Base-by-base conservation (phyloP, 2,888 invertebrate species). In the Ellobium chinense region DNA sequence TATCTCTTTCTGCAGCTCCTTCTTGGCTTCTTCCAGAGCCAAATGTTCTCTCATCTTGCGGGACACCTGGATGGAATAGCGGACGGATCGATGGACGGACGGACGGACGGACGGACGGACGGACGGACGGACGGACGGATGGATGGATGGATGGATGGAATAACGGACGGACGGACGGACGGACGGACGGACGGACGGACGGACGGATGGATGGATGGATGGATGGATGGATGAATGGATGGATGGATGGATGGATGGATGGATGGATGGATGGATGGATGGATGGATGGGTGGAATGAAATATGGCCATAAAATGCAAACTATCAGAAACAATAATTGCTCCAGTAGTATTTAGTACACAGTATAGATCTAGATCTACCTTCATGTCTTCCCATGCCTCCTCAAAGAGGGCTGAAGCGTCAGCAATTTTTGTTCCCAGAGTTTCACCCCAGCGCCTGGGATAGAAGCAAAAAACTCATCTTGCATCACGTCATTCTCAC, bases 1-100 rank as follows among this genome's bases (percentile, higher is more conserved):
- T n/a, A 78, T 78, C 14, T 70, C 37, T 46, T 34, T 69, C 70
- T 78, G 78, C 14, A 78, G 63, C 39, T 78, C 78, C 4, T 29
- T 36, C 34, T 18, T 60, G 5, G 78, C 78, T 12, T 78, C 70
- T 9, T n/a, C 24, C 29, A 70, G 7, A 1, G 78, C 69, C n/a
- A 39, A 60, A 29, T 37, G 70, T 39, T 78, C 78, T 69, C 54
- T 69, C 21, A 46, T 34, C 29, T 2, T 31, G 7, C 46, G 4
- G 62, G 31, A 18, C 1, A 63, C n/a, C 78, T 78, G 60, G 18
- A 56, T 54, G 37, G 37, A 65, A 34, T 39, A 0, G 54, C 7
- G 29, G 1, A 34, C 36, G 29, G 63, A 29, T 12, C 14, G 29
- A 29, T 14, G 29, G 21, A 63, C 27, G 14, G 63, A 63, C 31